These are phyloP conservation scores for Nomada flava DNA, from an alignment of 2,888 invertebrate genomes.

Conservation along the genomic window DNA sequence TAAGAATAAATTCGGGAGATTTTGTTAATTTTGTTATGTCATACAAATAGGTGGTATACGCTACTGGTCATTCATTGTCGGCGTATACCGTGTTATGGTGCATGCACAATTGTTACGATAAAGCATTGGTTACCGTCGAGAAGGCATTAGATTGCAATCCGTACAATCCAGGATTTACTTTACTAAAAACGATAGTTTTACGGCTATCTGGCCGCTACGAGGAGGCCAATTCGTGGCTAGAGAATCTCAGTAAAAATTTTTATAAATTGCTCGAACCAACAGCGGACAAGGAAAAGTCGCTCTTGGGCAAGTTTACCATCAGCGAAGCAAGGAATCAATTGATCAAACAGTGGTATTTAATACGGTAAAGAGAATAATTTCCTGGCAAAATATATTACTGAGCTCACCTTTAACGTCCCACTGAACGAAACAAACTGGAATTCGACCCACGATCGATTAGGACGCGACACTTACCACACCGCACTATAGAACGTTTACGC, in stretches of 20 bases:
- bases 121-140: conserved; percentile 66
- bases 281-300: conserved; percentile 53
- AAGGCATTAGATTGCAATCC: conserved; percentile 72
- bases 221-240: conserved; percentile 67
- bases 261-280: conserved; percentile 64
- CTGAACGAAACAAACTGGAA: not conserved
- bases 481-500: not conserved
- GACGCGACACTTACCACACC: not conserved
- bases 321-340: conserved; percentile 59
- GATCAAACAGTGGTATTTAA: conserved; percentile 69
- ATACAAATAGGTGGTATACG: conserved; percentile 56
- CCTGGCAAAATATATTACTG: not conserved
- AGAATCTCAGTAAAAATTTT: conserved; percentile 63
- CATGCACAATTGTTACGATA: conserved; percentile 70
- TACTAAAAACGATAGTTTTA: conserved; percentile 67
- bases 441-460: not conserved
- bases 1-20: not conserved
- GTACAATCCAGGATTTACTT: conserved; percentile 70
- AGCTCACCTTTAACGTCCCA: not conserved
- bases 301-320: conserved; percentile 65
- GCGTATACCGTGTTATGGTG: conserved; percentile 68
- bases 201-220: conserved; percentile 68
- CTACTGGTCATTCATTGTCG: conserved; percentile 62
- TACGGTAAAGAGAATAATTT: conserved; percentile 37
- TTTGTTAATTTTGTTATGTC: not conserved